These are phyloP conservation scores for Lordiphosa mommai DNA, from an alignment of 1,140 invertebrate genomes.

Conservation along the genomic window DNA sequence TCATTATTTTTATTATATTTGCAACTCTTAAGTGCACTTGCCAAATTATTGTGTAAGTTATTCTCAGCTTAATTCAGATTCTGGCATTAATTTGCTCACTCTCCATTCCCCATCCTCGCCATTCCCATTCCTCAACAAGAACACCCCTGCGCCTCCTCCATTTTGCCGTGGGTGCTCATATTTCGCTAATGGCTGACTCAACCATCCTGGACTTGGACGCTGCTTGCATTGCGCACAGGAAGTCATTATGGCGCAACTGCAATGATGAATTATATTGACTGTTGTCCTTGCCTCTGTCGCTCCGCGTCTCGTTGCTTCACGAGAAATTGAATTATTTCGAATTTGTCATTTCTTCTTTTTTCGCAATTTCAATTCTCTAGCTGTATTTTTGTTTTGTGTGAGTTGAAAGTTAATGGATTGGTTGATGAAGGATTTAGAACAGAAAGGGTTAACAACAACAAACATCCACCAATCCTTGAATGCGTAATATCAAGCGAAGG, in stretches of 20 bases:
- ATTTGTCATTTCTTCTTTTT: conserved; percentile 47
- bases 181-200: conserved; percentile 75
- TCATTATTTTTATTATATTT: conserved; percentile 17
- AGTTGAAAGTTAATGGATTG: conserved; percentile 52
- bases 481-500: no score
- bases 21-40: conserved; percentile 66
- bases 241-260: conserved; percentile 70
- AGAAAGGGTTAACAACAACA: not conserved
- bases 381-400: conserved; percentile 5
- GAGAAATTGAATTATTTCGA: conserved; percentile 60
- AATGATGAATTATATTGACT: conserved; percentile 68
- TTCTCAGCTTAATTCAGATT: conserved; percentile 70
- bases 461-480: not conserved
- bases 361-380: conserved; percentile 43
- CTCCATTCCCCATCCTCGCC: not conserved
- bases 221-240: conserved; percentile 61
- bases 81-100: conserved; percentile 31
- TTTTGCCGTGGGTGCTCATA: conserved; percentile 55
- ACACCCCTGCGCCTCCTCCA: conserved; percentile 53
- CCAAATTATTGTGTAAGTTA: conserved; percentile 74
- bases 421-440: not conserved
- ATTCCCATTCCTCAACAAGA: conserved; percentile 20
- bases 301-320: conserved; percentile 10
- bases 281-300: conserved; percentile 22
- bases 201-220: conserved; percentile 2